Percentiles rank a stretch among this genome's conserved stretches.
Evolutionary conservation across 2,888 invertebrate genomes (phyloP).

Genomic region (Eupithecia abbreviata): DNA sequence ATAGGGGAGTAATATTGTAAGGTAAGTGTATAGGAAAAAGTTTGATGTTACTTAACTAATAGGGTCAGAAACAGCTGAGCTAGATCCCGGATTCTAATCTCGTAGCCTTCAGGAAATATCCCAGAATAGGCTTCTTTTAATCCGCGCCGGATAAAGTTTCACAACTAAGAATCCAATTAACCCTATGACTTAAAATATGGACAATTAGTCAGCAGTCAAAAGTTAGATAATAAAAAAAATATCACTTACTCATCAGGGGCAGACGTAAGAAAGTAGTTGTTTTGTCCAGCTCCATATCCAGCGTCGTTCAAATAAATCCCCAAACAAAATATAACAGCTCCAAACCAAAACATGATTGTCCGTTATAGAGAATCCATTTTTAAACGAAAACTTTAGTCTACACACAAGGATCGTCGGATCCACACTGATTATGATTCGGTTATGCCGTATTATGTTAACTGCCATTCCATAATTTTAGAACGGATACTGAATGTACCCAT

Average conservation of each 20-base stretch:
- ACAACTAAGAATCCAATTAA: not conserved
- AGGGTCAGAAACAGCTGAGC: not conserved
- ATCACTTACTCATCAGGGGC: conserved; percentile 56
- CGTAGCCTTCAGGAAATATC: not conserved
- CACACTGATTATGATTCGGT: conserved; percentile 62
- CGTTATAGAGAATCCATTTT: conserved; percentile 57
- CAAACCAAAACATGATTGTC: conserved; percentile 51
- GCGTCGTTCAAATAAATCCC: conserved; percentile 60
- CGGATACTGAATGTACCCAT: conserved; percentile 59
- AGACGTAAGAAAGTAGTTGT: conserved; percentile 39
- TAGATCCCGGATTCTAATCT: not conserved
- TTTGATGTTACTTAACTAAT: not conserved
- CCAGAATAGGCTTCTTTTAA: not conserved
- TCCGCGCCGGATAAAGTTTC: not conserved
- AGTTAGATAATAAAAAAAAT: not conserved
- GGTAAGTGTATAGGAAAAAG: no score
- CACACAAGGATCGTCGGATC: conserved; percentile 60
- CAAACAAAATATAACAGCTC: conserved; percentile 60
- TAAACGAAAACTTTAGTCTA: conserved; percentile 43
- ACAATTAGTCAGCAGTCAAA: not conserved
- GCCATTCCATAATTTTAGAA: conserved; percentile 53
- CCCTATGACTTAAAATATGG: no score
- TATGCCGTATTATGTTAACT: conserved; percentile 54
- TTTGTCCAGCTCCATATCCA: conserved; percentile 57
- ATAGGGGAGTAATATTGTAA: no score